These are phyloP conservation scores for Brachyopa scutellaris DNA, from an alignment of 2,888 invertebrate species.

Conservation along the genomic window DNA sequence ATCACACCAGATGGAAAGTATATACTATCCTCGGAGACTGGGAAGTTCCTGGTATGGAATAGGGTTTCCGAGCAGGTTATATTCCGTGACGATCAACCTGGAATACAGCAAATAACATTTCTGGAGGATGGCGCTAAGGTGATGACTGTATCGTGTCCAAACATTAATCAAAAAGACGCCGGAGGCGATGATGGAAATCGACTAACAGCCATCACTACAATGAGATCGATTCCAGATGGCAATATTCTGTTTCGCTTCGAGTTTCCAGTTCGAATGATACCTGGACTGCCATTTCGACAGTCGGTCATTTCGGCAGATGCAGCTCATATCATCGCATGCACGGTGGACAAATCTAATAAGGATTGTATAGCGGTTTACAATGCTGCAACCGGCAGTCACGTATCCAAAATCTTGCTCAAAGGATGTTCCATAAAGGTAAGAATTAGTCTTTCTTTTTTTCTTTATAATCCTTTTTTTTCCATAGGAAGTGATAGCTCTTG, in stretches of 20 bases:
- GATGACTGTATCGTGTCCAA: constrained; percentile 81
- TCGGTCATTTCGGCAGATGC: constrained; percentile 93
- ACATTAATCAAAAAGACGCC: constrained; percentile 82
- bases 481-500: constrained; percentile 87
- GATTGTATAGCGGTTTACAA: constrained; percentile 93
- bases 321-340: constrained; percentile 89
- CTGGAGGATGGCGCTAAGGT: constrained; percentile 81
- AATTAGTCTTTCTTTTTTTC: background rate
- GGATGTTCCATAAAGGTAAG: constrained; percentile 84
- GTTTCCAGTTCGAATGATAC: constrained; percentile 88
- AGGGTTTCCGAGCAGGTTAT: constrained; percentile 86
- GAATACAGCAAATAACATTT: constrained; percentile 82
- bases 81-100: constrained; percentile 89
- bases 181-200: constrained; percentile 86
- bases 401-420: constrained; percentile 83
- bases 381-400: constrained; percentile 88
- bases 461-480: background rate
- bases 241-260: constrained; percentile 90
- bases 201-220: constrained; percentile 85
- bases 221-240: constrained; percentile 90
- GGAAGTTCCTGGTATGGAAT: constrained; percentile 95
- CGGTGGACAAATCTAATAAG: constrained; percentile 90
- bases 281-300: constrained; percentile 87
- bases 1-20: constrained; percentile 92
- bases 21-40: constrained; percentile 95